Base-by-base conservation (phyloP, 2,113 vertebrate genomes). In the Gambusia affinis region DNA sequence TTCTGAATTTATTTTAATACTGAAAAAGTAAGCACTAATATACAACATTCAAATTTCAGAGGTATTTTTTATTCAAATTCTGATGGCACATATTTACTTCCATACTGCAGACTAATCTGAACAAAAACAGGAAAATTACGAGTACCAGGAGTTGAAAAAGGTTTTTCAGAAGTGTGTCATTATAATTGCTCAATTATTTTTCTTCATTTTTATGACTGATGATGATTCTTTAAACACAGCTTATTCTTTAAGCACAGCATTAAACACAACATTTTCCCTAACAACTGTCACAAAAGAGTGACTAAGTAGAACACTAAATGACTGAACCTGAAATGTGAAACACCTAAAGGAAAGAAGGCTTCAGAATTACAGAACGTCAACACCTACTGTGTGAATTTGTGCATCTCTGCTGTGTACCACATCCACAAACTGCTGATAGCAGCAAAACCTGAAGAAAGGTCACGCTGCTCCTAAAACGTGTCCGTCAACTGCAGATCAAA, bases 391-490 rank as follows among this genome's bases (percentile, higher is more conserved):
- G 67, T 27, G 65, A 44, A 70, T 12, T 29, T 61, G 64, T 54
- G 54, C 44, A 37, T 12, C 51, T 8, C 47, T 35, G 63, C 19
- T 69, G 67, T 71, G 67, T 8, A 19, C 35, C 64, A 60, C 75
- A 37, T 69, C 33, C 68, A 70, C 61, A 82, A 81, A 87, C 39
- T 79, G 86, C 86, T 88, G 87, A 91, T 72, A 35, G 68, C 74
- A 54, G 60, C 75, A 74, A 81, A 89, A 81, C 68, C 80, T 78
- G 24, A 27, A 47, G 35, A 82, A 89, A 90, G 90, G 87, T 88
- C 83, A 74, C 11, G 1, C 2, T 69, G 70, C 67, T 89, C 67
- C 76, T 62, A 12, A 64, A 31, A 68, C 7, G 22, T 73, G 80
- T 87, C 80, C 14, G 6, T 85, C 83, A 85, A 75, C 27, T 37